phyloP scores from a whole-genome alignment of 2,113 vertebrate genomes.

The Emydocephalus ijimae region DNA sequence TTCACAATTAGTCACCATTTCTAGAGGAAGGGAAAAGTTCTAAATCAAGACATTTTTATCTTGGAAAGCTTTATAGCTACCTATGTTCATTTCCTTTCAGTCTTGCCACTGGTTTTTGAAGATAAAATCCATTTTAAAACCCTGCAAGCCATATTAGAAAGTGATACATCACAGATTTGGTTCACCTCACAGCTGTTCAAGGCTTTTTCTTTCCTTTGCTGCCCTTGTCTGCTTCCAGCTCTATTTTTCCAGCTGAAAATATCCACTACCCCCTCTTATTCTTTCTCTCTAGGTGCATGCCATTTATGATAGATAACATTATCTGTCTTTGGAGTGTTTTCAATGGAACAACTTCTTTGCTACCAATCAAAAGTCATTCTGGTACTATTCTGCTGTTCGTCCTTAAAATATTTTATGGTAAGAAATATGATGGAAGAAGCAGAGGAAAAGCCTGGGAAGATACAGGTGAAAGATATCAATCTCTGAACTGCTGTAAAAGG shows the following conservation, averaged over 20 bases:
- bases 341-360: neutral
- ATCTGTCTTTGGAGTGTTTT: neutral
- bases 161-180: conserved; percentile 9
- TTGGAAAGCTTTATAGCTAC: conserved; percentile 6
- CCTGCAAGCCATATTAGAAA: conserved; percentile 25
- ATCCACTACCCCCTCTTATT: neutral
- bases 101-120: conserved; percentile 18
- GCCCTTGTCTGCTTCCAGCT: neutral
- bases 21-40: neutral
- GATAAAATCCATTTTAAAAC: conserved; percentile 24
- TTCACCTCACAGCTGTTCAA: conserved; percentile 24
- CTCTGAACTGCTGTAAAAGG: neutral
- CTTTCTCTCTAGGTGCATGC: neutral
- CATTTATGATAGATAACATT: conserved; percentile 11
- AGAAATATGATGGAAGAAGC: neutral
- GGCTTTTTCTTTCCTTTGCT: neutral
- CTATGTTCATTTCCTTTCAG: conserved; percentile 27
- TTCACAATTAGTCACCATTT: conserved; percentile 17
- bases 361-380: neutral
- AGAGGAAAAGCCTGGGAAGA: neutral
- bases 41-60: conserved; percentile 19
- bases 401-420: neutral
- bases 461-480: neutral
- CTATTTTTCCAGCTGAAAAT: conserved; percentile 21
- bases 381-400: neutral